A percentile compares a stretch with the other conserved stretches of the same genome.
phyloP scores from a whole-genome alignment of 2,888 invertebrate species.

The Acanthoscelides obtectus region DNA sequence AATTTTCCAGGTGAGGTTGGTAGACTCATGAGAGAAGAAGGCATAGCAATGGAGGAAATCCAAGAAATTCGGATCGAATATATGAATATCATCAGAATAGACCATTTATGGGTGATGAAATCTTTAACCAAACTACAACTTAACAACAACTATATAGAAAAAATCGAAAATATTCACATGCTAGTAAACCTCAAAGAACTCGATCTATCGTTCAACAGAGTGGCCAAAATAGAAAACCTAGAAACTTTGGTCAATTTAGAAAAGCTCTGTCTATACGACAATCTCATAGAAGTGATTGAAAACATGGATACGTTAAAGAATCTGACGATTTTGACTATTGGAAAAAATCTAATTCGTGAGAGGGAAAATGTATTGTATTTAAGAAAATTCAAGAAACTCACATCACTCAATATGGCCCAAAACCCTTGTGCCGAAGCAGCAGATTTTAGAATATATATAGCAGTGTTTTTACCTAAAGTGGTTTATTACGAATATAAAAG shows the following conservation, averaged over 20 bases:
- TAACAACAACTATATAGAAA: slow-evolving; percentile 83
- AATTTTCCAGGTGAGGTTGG: slow-evolving; percentile 48
- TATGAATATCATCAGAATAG: slow-evolving; percentile 77
- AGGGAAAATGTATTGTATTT: slow-evolving; percentile 72
- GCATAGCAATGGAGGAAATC: slow-evolving; percentile 70
- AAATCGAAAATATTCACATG: slow-evolving; percentile 76
- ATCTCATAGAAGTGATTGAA: slow-evolving; percentile 69
- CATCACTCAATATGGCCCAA: slow-evolving; percentile 70
- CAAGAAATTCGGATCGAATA: slow-evolving; percentile 53
- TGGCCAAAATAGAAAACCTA: slow-evolving; percentile 77
- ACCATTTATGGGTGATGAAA: slow-evolving; percentile 80
- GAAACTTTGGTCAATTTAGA: slow-evolving; percentile 68
- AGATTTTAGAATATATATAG: slow-evolving; percentile 62
- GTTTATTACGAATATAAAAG: slow-evolving; percentile 71
- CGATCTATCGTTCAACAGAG: slow-evolving; percentile 86
- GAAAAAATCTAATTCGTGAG: slow-evolving; percentile 63
- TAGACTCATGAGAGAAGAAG: slow-evolving; percentile 69
- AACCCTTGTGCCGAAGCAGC: slow-evolving; percentile 72
- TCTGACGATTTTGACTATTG: slow-evolving; percentile 77
- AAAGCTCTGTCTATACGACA: slow-evolving; percentile 73
- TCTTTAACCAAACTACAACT: slow-evolving; percentile 73
- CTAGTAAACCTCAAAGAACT: slow-evolving; percentile 72
- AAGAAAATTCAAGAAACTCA: slow-evolving; percentile 61
- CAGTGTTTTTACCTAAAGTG: slow-evolving; percentile 67
- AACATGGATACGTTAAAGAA: slow-evolving; percentile 70